A percentile compares a stretch with the other conserved stretches of the same genome.
phyloP scores from a whole-genome alignment of 2,888 invertebrate species.

The Embidobia sp. region DNA sequence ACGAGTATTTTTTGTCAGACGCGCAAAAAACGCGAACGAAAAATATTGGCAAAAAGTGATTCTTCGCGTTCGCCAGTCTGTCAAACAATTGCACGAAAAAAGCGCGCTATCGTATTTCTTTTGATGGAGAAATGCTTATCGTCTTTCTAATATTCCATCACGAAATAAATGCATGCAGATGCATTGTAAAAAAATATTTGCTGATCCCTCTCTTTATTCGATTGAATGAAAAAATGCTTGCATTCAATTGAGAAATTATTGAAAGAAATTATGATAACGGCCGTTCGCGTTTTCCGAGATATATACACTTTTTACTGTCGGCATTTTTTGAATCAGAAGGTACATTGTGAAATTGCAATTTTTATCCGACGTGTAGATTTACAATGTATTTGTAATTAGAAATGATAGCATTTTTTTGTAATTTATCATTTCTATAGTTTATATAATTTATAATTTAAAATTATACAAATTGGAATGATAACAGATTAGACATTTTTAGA shows the following conservation, averaged over 20 bases:
- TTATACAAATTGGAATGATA: too few relatives aligned
- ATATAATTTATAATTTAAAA: too few relatives aligned
- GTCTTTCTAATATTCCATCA: slow-evolving; percentile 54
- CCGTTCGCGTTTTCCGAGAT: not conserved
- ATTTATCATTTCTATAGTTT: too few relatives aligned
- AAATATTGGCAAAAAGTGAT: too few relatives aligned
- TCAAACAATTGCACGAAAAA: slow-evolving; percentile 30
- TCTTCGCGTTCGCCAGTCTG: too few relatives aligned
- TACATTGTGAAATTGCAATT: not conserved
- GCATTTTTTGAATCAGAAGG: not conserved
- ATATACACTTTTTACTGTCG: not conserved
- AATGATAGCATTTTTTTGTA: too few relatives aligned
- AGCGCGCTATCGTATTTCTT: slow-evolving; percentile 22
- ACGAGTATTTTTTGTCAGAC: too few relatives aligned
- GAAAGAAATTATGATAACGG: slow-evolving; percentile 17
- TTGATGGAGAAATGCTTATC: slow-evolving; percentile 48
- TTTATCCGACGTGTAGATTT: not conserved
- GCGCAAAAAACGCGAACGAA: too few relatives aligned
- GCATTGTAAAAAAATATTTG: slow-evolving; percentile 49
- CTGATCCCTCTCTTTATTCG: slow-evolving; percentile 29
- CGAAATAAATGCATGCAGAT: slow-evolving; percentile 41
- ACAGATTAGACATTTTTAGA: too few relatives aligned
- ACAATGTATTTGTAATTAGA: too few relatives aligned
- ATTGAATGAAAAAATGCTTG: slow-evolving; percentile 32
- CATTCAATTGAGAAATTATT: slow-evolving; percentile 28